Evolutionary conservation across 1,140 invertebrate species (phyloP), one percentile per base, ranked within the genome.

Genomic region (Pinna nobilis): DNA sequence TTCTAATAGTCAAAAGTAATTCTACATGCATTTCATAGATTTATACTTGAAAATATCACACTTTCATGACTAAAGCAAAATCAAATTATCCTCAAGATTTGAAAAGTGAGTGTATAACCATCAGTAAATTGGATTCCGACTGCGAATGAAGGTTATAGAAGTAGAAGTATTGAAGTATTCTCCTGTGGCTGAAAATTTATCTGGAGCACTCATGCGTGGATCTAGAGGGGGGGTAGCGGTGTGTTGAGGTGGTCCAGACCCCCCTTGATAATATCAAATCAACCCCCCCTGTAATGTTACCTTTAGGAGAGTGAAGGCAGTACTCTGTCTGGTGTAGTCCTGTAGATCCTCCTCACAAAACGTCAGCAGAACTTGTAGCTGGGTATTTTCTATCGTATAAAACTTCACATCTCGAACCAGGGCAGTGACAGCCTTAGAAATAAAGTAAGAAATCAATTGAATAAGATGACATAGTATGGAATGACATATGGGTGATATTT

Each of bases 271-370:
- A 59, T 2, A 28, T n/a, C n/a, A n/a, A n/a, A n/a, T n/a, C n/a
- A n/a, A n/a, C n/a, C n/a, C n/a, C 41, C 18, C 41, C 41, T 23
- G 15, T 18, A 20, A 13, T 23, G 81, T 85, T 69, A 91, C 90
- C 89, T 94, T 96, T 0, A 99, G 87, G 0, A 99, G 87, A 13
- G 92, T 91, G 84, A 98, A 99, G 0, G 96, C 96, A 15, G 95
- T 95, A 0, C 94, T 92, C 83, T 98, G 96, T 82, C 93, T 93
- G 30, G 94, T 94, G 41, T 92, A 90, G 81, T 96, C 95, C 79
- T 96, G 91, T 28, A 98, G 91, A 87, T 99, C 96, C 87, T 96
- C 94, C 85, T 98, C 97, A 41, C 90, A 94, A 77, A 98, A 98
- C 0, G 95, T 90, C 2, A 99, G 87, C 1, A 99, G 86, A 1